A percentile compares a stretch with the other conserved stretches of the same genome.
Evolutionary conservation across 2,797 vertebrate species (phyloP).

Genomic region (Amniataba percoides): DNA sequence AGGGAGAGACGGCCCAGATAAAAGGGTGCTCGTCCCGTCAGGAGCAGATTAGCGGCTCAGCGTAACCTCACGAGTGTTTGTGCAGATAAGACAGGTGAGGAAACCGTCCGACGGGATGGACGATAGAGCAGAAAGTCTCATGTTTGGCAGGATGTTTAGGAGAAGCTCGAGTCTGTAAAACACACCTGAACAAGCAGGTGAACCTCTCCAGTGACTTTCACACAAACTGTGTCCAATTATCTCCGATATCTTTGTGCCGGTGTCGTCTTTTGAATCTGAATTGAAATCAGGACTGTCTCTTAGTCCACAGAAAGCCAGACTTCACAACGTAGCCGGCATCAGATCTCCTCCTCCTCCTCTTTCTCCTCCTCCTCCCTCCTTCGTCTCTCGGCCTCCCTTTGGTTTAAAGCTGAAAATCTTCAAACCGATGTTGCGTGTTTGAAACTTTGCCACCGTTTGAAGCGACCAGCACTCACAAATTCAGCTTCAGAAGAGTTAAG

Average conservation of each 20-base stretch:
- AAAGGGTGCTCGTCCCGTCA: conserved; percentile 41
- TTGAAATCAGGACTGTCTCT: conserved; percentile 13
- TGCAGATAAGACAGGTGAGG: conserved; percentile 22
- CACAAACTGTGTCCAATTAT: not conserved
- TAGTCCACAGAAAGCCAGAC: conserved; percentile 20
- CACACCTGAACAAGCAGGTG: not conserved
- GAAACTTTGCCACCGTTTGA: conserved; percentile 11
- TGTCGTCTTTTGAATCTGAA: conserved; percentile 2
- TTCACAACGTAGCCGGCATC: conserved; percentile 11
- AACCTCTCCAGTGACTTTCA: not conserved
- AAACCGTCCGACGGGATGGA: not conserved
- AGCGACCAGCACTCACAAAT: not conserved
- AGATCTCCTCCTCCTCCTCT: conserved; percentile 14
- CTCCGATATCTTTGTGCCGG: no score
- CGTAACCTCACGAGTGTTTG: conserved; percentile 17
- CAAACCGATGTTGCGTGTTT: not conserved
- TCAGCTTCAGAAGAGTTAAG: not conserved
- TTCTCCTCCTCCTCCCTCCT: not conserved
- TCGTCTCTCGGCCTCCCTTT: conserved; percentile 11
- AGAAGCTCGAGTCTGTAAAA: not conserved
- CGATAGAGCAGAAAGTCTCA: not conserved
- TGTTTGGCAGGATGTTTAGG: not conserved
- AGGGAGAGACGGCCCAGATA: conserved; percentile 65
- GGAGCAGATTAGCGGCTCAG: conserved; percentile 54
- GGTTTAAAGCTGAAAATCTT: conserved; percentile 14